Conservation (phyloP, 1,140 invertebrate species). For the Nixonia krombeini region DNA sequence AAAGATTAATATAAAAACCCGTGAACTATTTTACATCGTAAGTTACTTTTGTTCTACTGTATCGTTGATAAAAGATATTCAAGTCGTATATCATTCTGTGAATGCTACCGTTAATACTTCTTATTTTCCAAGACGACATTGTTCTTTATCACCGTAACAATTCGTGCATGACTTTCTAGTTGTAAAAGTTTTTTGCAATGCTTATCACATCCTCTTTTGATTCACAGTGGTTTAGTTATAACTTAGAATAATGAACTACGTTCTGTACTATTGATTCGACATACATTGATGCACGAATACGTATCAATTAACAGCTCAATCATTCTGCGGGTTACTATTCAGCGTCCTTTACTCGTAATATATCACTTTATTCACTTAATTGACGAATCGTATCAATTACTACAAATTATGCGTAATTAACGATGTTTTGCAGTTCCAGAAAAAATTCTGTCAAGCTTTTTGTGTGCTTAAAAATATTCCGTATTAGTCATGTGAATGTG, state of each 20-base stretch:
- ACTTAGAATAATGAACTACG: slow-evolving; percentile 4
- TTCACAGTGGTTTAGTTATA: background rate
- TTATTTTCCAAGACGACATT: too few species aligned
- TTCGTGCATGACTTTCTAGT: background rate
- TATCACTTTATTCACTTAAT: slow-evolving; percentile 28
- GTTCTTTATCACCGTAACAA: slow-evolving; percentile 10
- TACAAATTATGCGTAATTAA: slow-evolving; percentile 19
- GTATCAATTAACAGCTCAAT: slow-evolving; percentile 23
- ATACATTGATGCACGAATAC: slow-evolving; percentile 17
- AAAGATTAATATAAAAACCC: too few species aligned
- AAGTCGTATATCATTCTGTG: too few species aligned
- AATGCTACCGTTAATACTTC: too few species aligned
- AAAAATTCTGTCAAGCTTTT: too few species aligned
- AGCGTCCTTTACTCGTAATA: slow-evolving; percentile 11
- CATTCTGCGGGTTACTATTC: slow-evolving; percentile 20
- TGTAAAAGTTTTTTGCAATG: background rate
- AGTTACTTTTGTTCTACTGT: too few species aligned
- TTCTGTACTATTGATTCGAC: slow-evolving; percentile 13
- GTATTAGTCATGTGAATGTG: too few species aligned
- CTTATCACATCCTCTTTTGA: background rate
- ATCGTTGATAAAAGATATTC: too few species aligned
- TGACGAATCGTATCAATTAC: slow-evolving; percentile 20
- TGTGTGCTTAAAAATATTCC: too few species aligned
- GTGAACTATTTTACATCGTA: too few species aligned
- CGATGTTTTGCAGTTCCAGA: slow-evolving; percentile 7